Conservation (phyloP, 2,888 invertebrate genomes). For the Tenthredo distinguenda region DNA sequence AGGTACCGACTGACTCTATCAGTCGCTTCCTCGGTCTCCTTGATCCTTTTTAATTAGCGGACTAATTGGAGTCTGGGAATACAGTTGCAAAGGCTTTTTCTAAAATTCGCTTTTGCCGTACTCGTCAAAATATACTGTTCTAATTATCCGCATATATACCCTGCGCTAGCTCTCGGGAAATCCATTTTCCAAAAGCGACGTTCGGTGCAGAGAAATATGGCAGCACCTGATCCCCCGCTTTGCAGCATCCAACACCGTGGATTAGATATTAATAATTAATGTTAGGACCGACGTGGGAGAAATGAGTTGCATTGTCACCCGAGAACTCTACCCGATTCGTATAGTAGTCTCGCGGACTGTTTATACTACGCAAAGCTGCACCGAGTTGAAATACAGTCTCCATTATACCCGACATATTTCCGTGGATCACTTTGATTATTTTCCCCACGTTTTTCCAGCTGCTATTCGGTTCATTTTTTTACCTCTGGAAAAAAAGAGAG, state of each 20-base stretch:
- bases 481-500: not conserved
- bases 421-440: slow-evolving; percentile 41
- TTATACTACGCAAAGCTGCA: slow-evolving; percentile 24
- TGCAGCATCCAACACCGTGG: slow-evolving; percentile 33
- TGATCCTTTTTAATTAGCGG: slow-evolving; percentile 46
- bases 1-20: not conserved
- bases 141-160: slow-evolving; percentile 17
- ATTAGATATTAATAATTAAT: slow-evolving; percentile 48
- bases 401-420: slow-evolving; percentile 21
- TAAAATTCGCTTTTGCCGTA: not conserved
- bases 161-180: not conserved
- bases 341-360: slow-evolving; percentile 24
- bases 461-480: slow-evolving; percentile 19
- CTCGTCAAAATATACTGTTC: not conserved
- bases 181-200: slow-evolving; percentile 21
- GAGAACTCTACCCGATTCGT: slow-evolving; percentile 35
- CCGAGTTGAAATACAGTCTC: slow-evolving; percentile 33
- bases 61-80: slow-evolving; percentile 34
- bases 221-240: slow-evolving; percentile 33
- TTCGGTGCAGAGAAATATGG: slow-evolving; percentile 21
- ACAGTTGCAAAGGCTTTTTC: slow-evolving; percentile 26
- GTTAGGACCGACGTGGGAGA: slow-evolving; percentile 33
- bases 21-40: slow-evolving; percentile 16
- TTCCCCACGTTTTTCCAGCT: slow-evolving; percentile 15
- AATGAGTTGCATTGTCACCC: slow-evolving; percentile 46